These are phyloP conservation scores for Seriola aureovittata DNA, from an alignment of 2,113 vertebrate species.

Conservation along the genomic window DNA sequence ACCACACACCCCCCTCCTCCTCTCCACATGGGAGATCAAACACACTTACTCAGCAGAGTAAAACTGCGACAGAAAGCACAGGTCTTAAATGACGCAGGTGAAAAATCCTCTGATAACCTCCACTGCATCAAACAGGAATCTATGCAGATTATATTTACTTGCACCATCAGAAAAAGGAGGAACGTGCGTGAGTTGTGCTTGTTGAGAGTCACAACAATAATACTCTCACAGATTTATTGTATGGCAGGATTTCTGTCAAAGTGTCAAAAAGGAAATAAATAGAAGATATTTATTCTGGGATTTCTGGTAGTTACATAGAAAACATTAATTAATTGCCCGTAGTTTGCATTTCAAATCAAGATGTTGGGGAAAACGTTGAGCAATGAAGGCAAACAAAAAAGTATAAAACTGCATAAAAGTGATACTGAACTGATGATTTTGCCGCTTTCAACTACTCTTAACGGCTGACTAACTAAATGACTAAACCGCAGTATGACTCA, in stretches of 20 bases:
- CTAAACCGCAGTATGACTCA: neutral
- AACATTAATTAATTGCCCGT: neutral
- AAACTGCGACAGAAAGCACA: slow-evolving; percentile 34
- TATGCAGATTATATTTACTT: slow-evolving; percentile 26
- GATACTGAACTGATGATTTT: neutral
- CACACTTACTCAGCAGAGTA: slow-evolving; percentile 53
- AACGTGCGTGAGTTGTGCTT: slow-evolving; percentile 21
- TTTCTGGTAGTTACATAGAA: neutral
- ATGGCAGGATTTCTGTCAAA: neutral
- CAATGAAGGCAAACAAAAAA: neutral
- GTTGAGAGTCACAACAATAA: neutral
- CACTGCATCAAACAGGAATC: slow-evolving; percentile 16
- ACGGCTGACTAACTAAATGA: neutral
- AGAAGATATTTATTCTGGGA: neutral
- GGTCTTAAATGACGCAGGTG: slow-evolving; percentile 24
- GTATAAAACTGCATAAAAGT: neutral
- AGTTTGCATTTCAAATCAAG: neutral
- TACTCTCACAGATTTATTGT: slow-evolving; percentile 1
- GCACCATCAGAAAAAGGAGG: slow-evolving; percentile 57
- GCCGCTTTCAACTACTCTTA: neutral
- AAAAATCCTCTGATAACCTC: slow-evolving; percentile 9
- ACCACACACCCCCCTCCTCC: neutral
- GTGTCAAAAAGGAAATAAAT: neutral
- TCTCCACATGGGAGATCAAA: slow-evolving; percentile 54
- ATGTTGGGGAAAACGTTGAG: neutral